Base-by-base conservation (phyloP, 2,888 invertebrate genomes). In the Tetragonisca angustula region DNA sequence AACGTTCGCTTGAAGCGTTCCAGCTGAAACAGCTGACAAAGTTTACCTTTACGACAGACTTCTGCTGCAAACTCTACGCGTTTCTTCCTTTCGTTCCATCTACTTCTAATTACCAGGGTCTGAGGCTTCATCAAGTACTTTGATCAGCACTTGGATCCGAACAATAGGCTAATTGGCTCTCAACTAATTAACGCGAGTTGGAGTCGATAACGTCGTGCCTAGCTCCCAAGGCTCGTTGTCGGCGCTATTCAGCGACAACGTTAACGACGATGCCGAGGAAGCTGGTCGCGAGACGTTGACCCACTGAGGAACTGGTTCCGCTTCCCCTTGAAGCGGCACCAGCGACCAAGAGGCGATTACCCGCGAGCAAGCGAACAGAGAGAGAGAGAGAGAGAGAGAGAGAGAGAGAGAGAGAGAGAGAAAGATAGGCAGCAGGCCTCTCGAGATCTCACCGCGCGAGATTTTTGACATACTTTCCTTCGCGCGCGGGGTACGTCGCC, bases 391-490 rank as follows among this genome's bases (percentile, higher is more conserved):
- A 65, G n/a, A 15, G 50, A 54, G 69, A 68, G 65, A 65, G n/a
- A 15, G 50, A 54, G 69, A 68, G 65, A 65, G n/a, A 15, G 50
- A 54, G 69, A 86, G 84, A 84, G 52, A 65, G 65, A 65, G n/a
- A 15, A 56, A 54, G 69, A 68, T 36, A 86, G 72, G 73, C 83
- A 79, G 80, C 77, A 85, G 84, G 81, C 79, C 85, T 83, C 76
- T 82, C 84, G 85, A 88, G 86, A 89, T 89, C 85, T 86, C 81
- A 87, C 84, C 89, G 88, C 86, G 91, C 90, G 89, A 91, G 91
- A 94, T 94, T 94, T 94, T 93, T 94, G 94, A 94, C 94, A 94
- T 90, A 94, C 94, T 94, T 94, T 94, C 94, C 88, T 89, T 88
- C 82, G 75, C 75, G 79, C 86, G 81, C 84, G 87, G 89, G 87